phyloP scores from a whole-genome alignment of 2,797 vertebrate genomes.

The Takifugu rubripes region DNA sequence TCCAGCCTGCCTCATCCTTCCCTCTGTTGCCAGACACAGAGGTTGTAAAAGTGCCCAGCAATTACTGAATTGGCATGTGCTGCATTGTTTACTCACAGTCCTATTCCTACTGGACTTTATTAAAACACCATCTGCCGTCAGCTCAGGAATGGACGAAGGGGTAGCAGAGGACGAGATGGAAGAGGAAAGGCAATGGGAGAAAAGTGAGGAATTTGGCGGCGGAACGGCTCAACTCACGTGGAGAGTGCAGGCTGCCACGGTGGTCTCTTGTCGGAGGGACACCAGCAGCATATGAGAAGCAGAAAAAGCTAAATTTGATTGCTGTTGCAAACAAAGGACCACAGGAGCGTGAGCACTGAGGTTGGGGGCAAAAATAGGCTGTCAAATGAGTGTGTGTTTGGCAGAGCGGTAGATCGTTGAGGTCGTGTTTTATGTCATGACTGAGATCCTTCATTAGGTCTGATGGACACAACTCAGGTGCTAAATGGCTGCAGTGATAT shows the following conservation, averaged over 20 bases:
- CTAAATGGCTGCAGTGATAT: slow-evolving; percentile 41
- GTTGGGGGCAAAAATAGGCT: too few species aligned
- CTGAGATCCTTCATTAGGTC: slow-evolving; percentile 24
- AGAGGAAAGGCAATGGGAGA: slow-evolving; percentile 53
- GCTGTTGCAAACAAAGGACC: slow-evolving; percentile 35
- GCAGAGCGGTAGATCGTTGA: too few species aligned
- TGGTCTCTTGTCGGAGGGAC: slow-evolving; percentile 61
- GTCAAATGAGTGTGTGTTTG: too few species aligned
- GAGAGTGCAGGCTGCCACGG: slow-evolving; percentile 57
- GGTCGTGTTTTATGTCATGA: background rate
- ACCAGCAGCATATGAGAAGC: slow-evolving; percentile 37
- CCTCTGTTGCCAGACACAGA: slow-evolving; percentile 88
- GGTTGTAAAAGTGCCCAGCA: slow-evolving; percentile 98
- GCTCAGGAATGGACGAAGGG: slow-evolving; percentile 82
- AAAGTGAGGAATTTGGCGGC: slow-evolving; percentile 62
- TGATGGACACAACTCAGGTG: slow-evolving; percentile 62
- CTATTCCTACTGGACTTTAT: slow-evolving; percentile 99
- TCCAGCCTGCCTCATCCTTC: slow-evolving; percentile 36
- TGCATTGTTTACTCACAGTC: slow-evolving; percentile 99
- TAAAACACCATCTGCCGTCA: slow-evolving; percentile 99
- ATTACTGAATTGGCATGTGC: slow-evolving; percentile 99
- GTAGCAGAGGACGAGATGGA: slow-evolving; percentile 65
- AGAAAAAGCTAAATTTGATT: slow-evolving; percentile 53
- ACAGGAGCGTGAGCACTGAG: too few species aligned
- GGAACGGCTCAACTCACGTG: slow-evolving; percentile 58